Evolutionary conservation across 2,888 invertebrate species (phyloP), one percentile per base, ranked within the genome.

Genomic region (Elegia similella): DNA sequence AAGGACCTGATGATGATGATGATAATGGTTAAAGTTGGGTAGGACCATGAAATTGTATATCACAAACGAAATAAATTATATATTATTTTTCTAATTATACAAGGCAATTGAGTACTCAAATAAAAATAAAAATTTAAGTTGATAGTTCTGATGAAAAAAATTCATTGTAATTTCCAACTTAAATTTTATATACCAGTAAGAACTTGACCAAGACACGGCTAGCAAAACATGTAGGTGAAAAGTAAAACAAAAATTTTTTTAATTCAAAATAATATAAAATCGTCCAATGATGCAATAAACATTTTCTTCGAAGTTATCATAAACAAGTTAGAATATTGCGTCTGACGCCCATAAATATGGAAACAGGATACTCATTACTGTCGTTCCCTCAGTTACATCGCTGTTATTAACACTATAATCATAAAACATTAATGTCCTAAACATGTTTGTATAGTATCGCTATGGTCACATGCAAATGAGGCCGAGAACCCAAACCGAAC

Each of bases 341-440:
- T 72, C 73, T 70, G 73, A 74, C 75, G 55, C 59, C 62, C 66
- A 66, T 68, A 66, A 70, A 72, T 68, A 72, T 68, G 68, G 67
- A 64, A 64, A 66, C 73, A 64, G 70, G 70, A 66, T 66, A 62
- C 66, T 62, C 66, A 56, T 59, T 59, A 59, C 62, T 58, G 62
- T 55, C 63, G 65, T 62, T 65, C 60, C 60, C 60, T 62, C 62
- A 65, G 62, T 63, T 62, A 67, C 62, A 63, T 58, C 61, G 65
- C 69, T 65, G 67, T 75, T 77, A 81, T 75, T 70, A 72, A 72
- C 69, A 69, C 76, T 69, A 80, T 81, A 73, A 80, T 75, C 80
- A 70, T 84, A 78, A 78, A 76, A 80, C 78, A 78, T 73, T 69
- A 72, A 72, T 68, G 71, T 74, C 82, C 79, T 81, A 76, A 86